Percentiles rank a stretch among this genome's conserved stretches.
phyloP scores from a whole-genome alignment of 2,113 vertebrate species.

The Nanorana parkeri region DNA sequence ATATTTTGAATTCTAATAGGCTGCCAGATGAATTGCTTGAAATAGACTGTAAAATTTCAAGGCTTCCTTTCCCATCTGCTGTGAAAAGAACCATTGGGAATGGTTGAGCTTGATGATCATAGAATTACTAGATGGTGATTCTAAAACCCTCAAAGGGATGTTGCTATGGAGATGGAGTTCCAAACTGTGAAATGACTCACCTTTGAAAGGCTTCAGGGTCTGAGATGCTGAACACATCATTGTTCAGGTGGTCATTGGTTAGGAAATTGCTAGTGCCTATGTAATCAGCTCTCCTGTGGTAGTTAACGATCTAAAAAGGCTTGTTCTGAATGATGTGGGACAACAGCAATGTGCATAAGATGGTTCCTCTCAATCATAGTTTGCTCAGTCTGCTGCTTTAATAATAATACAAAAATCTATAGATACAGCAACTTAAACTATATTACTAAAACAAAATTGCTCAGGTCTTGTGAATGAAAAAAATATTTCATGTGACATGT shows the following conservation, averaged over 20 bases:
- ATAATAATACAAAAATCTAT: conserved; percentile 62
- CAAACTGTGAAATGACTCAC: conserved; percentile 99
- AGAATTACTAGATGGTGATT: conserved; percentile 99
- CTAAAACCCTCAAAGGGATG: conserved; percentile 99
- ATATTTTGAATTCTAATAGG: conserved; percentile 99
- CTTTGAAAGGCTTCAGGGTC: conserved; percentile 99
- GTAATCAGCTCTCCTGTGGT: conserved; percentile 99
- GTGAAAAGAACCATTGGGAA: conserved; percentile 99
- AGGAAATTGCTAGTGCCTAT: conserved; percentile 99
- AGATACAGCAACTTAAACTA: neutral
- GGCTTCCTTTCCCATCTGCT: conserved; percentile 92
- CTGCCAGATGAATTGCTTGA: conserved; percentile 99
- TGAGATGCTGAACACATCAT: conserved; percentile 99
- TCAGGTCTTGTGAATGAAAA: conserved; percentile 4
- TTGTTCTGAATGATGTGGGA: conserved; percentile 98
- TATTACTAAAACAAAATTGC: neutral
- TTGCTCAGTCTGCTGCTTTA: conserved; percentile 79
- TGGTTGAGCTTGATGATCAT: conserved; percentile 99
- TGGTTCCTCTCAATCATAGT: conserved; percentile 88
- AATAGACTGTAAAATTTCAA: conserved; percentile 99
- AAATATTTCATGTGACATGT: conserved; percentile 7
- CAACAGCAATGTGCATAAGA: conserved; percentile 95
- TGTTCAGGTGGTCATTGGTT: conserved; percentile 99
- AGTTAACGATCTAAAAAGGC: conserved; percentile 99
- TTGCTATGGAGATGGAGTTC: conserved; percentile 99